Evolutionary conservation across 2,888 invertebrate species (phyloP).

Genomic region (Malacosoma neustria): DNA sequence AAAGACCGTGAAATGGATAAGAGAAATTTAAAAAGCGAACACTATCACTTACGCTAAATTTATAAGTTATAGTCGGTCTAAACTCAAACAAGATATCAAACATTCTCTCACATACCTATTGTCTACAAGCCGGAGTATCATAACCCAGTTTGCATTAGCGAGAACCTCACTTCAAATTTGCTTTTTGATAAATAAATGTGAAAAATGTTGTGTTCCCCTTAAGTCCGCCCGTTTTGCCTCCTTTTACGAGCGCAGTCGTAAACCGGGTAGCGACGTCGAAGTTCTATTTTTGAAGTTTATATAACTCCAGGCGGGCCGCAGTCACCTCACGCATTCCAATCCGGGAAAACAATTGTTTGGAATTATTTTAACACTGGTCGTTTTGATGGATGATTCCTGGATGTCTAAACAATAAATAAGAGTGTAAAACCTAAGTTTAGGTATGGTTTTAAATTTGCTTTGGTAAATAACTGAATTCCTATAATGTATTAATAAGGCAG

Average conservation of each 20-base stretch:
- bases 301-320: conserved; percentile 35
- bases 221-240: conserved; percentile 27
- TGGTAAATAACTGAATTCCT: too few relatives aligned
- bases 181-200: conserved; percentile 39
- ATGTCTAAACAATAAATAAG: too few relatives aligned
- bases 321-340: conserved; percentile 35
- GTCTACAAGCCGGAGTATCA: conserved; percentile 1
- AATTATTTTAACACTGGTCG: conserved; percentile 13
- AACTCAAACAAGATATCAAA: too few relatives aligned
- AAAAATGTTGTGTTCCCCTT: conserved; percentile 41
- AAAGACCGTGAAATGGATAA: too few relatives aligned
- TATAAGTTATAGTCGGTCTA: too few relatives aligned
- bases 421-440: too few relatives aligned
- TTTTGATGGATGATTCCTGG: too few relatives aligned
- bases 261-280: conserved; percentile 44
- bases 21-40: too few relatives aligned
- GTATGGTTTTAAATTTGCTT: too few relatives aligned
- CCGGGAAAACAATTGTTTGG: conserved; percentile 36
- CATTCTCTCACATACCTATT: too few relatives aligned
- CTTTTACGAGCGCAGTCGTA: conserved; percentile 51
- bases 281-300: conserved; percentile 60
- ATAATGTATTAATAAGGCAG: too few relatives aligned
- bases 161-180: conserved; percentile 32
- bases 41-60: too few relatives aligned
- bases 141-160: conserved; percentile 16